phyloP scores from a whole-genome alignment of 2,888 invertebrate species.

The Malacosoma neustria region DNA sequence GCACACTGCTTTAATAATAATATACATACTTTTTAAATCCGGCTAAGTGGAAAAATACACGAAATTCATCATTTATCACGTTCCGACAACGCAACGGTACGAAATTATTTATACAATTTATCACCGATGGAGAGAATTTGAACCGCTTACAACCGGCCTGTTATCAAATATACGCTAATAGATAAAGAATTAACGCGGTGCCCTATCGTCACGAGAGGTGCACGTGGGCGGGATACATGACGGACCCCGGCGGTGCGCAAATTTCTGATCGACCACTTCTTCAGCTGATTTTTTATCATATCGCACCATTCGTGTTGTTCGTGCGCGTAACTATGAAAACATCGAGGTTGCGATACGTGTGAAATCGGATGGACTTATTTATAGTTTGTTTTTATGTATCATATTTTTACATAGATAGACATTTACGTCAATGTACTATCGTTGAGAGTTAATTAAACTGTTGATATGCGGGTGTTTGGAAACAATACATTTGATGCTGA shows the following conservation, averaged over 20 bases:
- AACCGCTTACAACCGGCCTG: constrained; percentile 39
- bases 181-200: constrained; percentile 43
- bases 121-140: constrained; percentile 25
- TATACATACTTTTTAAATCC: too few relatives aligned
- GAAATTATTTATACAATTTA: constrained; percentile 20
- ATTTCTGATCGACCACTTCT: constrained; percentile 4
- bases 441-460: background rate
- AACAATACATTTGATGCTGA: too few relatives aligned
- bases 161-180: constrained; percentile 54
- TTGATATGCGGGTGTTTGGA: background rate
- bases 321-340: constrained; percentile 2
- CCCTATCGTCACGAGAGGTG: constrained; percentile 37
- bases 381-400: constrained; percentile 27
- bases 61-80: background rate
- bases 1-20: too few relatives aligned
- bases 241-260: constrained; percentile 5
- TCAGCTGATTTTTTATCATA: background rate
- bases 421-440: constrained; percentile 29
- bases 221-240: constrained; percentile 41
- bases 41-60: background rate
- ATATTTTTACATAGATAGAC: constrained; percentile 28
- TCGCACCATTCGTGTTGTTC: background rate
- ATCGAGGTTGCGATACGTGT: constrained; percentile 21
- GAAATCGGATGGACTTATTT: constrained; percentile 19
- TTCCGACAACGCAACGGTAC: background rate